phyloP scores from a whole-genome alignment of 2,888 invertebrate genomes.

The Terebella lapidaria region DNA sequence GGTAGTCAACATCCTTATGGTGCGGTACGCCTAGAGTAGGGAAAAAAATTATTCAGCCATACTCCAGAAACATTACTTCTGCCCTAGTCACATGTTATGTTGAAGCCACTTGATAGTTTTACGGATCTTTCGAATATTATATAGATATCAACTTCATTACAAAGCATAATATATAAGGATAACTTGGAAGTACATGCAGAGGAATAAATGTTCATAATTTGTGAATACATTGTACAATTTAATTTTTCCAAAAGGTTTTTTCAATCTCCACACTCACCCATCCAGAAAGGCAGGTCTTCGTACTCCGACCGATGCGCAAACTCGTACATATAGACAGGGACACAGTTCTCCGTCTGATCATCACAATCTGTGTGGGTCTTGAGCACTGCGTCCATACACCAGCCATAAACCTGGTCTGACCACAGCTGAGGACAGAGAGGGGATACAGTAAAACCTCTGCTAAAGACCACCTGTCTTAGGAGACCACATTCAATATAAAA shows the following conservation, averaged over 20 bases:
- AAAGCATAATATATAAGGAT: too few relatives aligned
- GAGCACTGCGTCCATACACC: constrained; percentile 44
- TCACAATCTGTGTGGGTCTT: constrained; percentile 38
- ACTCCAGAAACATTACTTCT: too few relatives aligned
- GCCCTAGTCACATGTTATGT: too few relatives aligned
- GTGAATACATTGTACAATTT: too few relatives aligned
- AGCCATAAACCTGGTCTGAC: constrained; percentile 49
- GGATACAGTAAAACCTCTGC: background rate
- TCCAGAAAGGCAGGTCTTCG: constrained; percentile 44
- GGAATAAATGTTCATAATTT: too few relatives aligned
- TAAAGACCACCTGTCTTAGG: too few relatives aligned
- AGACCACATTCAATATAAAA: too few relatives aligned
- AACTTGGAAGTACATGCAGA: too few relatives aligned
- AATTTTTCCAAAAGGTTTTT: too few relatives aligned
- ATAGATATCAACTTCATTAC: too few relatives aligned
- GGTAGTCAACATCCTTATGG: constrained; percentile 57
- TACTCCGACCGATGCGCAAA: constrained; percentile 50
- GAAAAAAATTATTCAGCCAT: background rate
- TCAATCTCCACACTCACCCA: constrained; percentile 54
- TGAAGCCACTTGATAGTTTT: too few relatives aligned
- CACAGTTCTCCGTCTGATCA: constrained; percentile 13
- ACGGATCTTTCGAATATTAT: too few relatives aligned
- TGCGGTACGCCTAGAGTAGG: constrained; percentile 23
- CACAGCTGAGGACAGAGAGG: constrained; percentile 39
- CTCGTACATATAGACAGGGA: constrained; percentile 40